Conservation (phyloP, 2,797 vertebrate species). For the Rhabdomys pumilio region DNA sequence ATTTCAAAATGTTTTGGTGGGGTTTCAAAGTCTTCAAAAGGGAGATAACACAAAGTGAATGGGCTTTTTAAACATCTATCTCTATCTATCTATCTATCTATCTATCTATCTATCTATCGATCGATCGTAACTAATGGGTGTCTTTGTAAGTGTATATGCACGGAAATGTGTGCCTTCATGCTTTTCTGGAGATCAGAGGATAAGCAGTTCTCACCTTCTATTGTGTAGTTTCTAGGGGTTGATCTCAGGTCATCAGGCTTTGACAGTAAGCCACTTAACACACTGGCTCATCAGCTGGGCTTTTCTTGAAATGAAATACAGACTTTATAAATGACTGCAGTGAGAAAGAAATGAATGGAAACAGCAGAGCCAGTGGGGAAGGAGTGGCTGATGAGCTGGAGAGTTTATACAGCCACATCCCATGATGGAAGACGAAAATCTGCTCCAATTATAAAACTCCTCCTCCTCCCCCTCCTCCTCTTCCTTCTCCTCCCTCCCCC, state of each 20-base stretch:
- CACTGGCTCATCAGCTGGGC: neutral
- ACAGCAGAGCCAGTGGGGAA: neutral
- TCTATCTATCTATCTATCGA: neutral
- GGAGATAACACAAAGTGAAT: neutral
- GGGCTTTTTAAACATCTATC: neutral
- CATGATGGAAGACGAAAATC: neutral
- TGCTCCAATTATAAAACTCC: neutral
- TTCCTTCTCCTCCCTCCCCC: too few species aligned
- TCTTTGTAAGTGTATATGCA: neutral
- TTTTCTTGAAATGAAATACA: constrained; percentile 25
- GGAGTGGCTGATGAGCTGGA: neutral
- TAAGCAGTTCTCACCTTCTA: neutral
- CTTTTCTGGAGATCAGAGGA: neutral
- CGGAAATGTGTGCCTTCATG: neutral
- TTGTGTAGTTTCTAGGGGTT: neutral
- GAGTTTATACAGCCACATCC: constrained; percentile 2
- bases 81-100: neutral
- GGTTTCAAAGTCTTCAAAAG: neutral
- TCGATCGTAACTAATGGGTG: neutral
- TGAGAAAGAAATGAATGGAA: neutral
- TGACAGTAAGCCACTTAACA: neutral
- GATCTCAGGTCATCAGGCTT: neutral
- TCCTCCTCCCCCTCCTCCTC: too few species aligned
- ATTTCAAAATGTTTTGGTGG: neutral
- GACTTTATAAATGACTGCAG: constrained; percentile 6